These are phyloP conservation scores for Rhizomys pruinosus DNA, from an alignment of 2,113 vertebrate genomes.

Conservation along the genomic window DNA sequence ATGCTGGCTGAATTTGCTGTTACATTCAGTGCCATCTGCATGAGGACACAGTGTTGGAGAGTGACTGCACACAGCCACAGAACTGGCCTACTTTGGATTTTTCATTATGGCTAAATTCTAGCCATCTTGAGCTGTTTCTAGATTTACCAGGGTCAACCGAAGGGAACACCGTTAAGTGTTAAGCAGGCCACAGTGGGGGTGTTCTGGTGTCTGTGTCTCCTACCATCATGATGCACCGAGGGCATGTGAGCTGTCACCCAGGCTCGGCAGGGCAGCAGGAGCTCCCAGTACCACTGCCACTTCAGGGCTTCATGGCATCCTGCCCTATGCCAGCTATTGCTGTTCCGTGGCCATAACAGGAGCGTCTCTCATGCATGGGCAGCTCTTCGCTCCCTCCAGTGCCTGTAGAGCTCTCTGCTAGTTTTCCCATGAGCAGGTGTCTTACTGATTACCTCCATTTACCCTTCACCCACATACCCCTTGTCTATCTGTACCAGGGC, in stretches of 20 bases:
- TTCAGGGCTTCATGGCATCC: neutral
- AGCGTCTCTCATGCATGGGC: too few relatives aligned
- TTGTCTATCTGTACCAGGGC: neutral
- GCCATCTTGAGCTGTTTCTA: neutral
- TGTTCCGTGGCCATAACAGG: too few relatives aligned
- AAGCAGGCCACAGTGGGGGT: neutral
- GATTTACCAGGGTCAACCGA: neutral
- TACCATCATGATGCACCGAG: neutral
- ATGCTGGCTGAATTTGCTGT: neutral
- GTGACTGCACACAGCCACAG: neutral
- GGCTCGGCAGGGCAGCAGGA: too few relatives aligned
- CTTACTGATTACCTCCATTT: neutral
- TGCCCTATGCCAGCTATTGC: too few relatives aligned
- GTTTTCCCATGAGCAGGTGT: too few relatives aligned
- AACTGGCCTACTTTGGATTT: neutral
- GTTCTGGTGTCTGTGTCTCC: neutral
- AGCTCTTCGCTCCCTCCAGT: neutral
- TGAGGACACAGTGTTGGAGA: neutral
- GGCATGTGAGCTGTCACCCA: neutral
- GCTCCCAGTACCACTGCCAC: too few relatives aligned
- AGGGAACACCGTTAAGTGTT: neutral
- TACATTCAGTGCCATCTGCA: fast-evolving
- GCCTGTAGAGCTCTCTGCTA: too few relatives aligned
- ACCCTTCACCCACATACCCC: neutral
- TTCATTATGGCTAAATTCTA: neutral